phyloP scores from a whole-genome alignment of 2,113 vertebrate species.

The Sinocyclocheilus maitianheensis region DNA sequence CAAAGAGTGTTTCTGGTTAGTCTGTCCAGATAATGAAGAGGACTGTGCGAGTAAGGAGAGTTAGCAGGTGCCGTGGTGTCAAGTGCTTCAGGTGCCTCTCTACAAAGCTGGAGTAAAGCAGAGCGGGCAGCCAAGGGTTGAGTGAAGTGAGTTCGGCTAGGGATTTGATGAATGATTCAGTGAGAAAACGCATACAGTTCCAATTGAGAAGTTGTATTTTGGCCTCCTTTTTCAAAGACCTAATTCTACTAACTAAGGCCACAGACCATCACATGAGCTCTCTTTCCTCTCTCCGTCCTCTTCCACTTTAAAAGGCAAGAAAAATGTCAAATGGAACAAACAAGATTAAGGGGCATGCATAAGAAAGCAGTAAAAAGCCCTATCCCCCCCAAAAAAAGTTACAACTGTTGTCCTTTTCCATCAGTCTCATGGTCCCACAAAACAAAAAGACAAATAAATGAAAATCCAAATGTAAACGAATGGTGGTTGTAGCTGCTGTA shows the following conservation, averaged over 20 bases:
- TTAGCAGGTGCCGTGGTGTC: not conserved
- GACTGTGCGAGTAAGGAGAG: not conserved
- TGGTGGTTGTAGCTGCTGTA: conserved; percentile 75
- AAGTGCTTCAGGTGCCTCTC: conserved; percentile 48
- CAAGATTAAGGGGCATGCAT: conserved; percentile 58
- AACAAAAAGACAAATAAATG: conserved; percentile 67
- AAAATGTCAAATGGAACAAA: conserved; percentile 50
- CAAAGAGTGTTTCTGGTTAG: conserved; percentile 30
- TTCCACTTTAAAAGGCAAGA: conserved; percentile 45
- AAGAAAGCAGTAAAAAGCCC: conserved; percentile 61
- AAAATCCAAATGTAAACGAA: conserved; percentile 78
- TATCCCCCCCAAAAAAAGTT: conserved; percentile 48
- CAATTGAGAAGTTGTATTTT: conserved; percentile 19
- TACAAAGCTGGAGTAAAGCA: not conserved
- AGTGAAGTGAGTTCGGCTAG: not conserved
- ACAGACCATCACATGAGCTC: conserved; percentile 13
- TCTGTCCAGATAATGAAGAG: conserved; percentile 42
- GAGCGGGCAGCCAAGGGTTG: not conserved
- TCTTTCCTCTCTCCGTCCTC: conserved; percentile 17
- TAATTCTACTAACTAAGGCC: conserved; percentile 40
- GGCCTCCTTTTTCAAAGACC: conserved; percentile 10
- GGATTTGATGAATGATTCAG: conserved; percentile 17
- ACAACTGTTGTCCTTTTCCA: conserved; percentile 66
- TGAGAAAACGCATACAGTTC: not conserved
- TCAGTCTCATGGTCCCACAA: conserved; percentile 82